Conservation (phyloP, 2,888 invertebrate species). For the Plagiodera versicolora region DNA sequence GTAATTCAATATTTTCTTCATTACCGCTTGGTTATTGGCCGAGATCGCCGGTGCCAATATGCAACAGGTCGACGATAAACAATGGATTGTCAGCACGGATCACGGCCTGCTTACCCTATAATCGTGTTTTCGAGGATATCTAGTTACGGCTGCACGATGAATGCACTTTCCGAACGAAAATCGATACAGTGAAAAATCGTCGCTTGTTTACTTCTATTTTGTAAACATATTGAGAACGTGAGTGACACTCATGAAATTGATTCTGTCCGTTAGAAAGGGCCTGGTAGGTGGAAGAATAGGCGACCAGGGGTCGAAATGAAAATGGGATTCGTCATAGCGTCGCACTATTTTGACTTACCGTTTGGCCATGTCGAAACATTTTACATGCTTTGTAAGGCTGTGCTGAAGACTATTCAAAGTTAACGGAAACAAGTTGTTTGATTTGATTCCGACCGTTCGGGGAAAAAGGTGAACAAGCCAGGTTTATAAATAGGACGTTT, state of each 20-base stretch:
- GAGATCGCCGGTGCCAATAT: not conserved
- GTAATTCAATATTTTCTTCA: not conserved
- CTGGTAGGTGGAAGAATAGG: slow-evolving; percentile 15
- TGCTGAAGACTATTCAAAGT: not conserved
- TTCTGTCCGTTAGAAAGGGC: slow-evolving; percentile 20
- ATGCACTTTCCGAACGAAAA: slow-evolving; percentile 2
- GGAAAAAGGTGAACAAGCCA: not conserved
- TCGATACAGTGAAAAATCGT: slow-evolving; percentile 14
- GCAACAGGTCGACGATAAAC: slow-evolving; percentile 9
- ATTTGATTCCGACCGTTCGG: slow-evolving; percentile 1
- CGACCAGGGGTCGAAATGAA: slow-evolving; percentile 14
- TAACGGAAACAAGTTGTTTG: slow-evolving; percentile 6
- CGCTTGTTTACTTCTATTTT: slow-evolving; percentile 23
- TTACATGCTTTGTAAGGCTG: slow-evolving; percentile 11
- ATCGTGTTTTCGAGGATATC: slow-evolving; percentile 20
- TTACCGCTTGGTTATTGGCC: not conserved
- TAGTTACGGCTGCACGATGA: slow-evolving; percentile 5
- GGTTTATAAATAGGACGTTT: not conserved
- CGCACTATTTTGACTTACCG: slow-evolving; percentile 17
- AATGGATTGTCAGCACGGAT: slow-evolving; percentile 3
- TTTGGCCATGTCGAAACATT: slow-evolving; percentile 11
- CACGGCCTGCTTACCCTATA: slow-evolving; percentile 18
- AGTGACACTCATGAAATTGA: slow-evolving; percentile 35
- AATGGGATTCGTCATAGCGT: slow-evolving; percentile 24
- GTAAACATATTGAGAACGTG: slow-evolving; percentile 23